phyloP scores from a whole-genome alignment of 2,888 invertebrate genomes.

The Deladenus siricidicola region DNA sequence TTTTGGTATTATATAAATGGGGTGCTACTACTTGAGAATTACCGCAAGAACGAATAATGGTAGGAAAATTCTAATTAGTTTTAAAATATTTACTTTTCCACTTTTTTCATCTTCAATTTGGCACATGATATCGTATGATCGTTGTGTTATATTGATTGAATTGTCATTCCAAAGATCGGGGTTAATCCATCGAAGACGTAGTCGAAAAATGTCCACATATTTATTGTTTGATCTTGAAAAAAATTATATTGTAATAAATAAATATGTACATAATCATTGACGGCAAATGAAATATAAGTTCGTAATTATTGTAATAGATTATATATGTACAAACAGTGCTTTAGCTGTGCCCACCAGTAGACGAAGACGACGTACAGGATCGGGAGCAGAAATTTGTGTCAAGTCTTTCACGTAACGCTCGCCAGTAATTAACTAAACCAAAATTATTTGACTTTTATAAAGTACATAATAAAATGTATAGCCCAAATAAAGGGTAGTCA shows the following conservation, averaged over 20 bases:
- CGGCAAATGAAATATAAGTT: too few species aligned
- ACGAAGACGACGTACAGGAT: background rate
- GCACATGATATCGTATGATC: background rate
- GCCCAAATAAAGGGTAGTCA: too few species aligned
- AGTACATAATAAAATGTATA: too few species aligned
- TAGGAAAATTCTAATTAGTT: too few species aligned
- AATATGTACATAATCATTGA: too few species aligned
- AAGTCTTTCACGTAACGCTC: slow-evolving; percentile 1
- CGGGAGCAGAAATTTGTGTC: background rate
- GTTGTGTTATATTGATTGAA: background rate
- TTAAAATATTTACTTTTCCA: background rate
- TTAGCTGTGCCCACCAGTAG: background rate
- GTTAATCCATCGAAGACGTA: background rate
- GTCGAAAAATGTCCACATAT: slow-evolving; percentile 3
- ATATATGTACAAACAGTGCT: background rate
- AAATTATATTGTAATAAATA: background rate
- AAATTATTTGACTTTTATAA: too few species aligned
- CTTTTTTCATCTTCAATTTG: slow-evolving; percentile 2
- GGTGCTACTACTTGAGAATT: too few species aligned
- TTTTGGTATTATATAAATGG: background rate
- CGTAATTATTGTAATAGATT: too few species aligned
- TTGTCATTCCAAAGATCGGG: slow-evolving; percentile 7
- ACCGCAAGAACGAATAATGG: too few species aligned
- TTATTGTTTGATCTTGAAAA: background rate
- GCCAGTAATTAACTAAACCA: slow-evolving; percentile 2